These are phyloP conservation scores for Zeuzera pyrina DNA, from an alignment of 2,888 invertebrate species.

Conservation along the genomic window DNA sequence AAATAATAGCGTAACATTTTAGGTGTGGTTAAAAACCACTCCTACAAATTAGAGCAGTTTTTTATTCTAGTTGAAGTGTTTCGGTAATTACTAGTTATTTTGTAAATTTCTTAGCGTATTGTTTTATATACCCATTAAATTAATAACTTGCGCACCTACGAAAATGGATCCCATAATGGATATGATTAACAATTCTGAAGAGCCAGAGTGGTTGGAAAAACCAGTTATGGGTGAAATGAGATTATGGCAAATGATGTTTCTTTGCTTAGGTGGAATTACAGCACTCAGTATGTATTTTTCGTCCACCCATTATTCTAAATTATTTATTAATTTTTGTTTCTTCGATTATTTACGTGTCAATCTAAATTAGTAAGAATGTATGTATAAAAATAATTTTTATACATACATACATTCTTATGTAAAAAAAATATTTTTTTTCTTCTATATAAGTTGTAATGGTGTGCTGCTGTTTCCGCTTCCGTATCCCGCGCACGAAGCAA, in stretches of 20 bases:
- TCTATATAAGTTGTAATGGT: slow-evolving; percentile 80
- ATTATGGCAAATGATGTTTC: slow-evolving; percentile 87
- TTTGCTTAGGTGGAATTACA: slow-evolving; percentile 76
- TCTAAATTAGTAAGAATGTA: no score
- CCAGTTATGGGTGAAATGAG: slow-evolving; percentile 78
- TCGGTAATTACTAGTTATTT: slow-evolving; percentile 15
- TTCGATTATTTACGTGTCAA: no score
- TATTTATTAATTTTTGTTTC: no score
- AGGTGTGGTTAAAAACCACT: slow-evolving; percentile 63
- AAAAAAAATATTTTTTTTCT: no score
- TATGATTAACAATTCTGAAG: slow-evolving; percentile 54
- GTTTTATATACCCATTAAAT: slow-evolving; percentile 6
- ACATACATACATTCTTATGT: no score
- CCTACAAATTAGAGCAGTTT: slow-evolving; percentile 55
- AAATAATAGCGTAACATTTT: slow-evolving; percentile 34
- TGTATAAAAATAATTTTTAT: no score
- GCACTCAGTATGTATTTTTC: slow-evolving; percentile 73
- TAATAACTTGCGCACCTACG: no score
- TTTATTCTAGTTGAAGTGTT: slow-evolving; percentile 32
- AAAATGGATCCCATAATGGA: slow-evolving; percentile 56
- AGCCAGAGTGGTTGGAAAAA: slow-evolving; percentile 82
- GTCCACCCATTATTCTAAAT: no score
- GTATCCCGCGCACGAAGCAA: slow-evolving; percentile 94
- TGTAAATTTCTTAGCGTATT: no score
- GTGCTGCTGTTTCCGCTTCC: slow-evolving; percentile 92